Base-by-base conservation (phyloP, 92 coral and sea anemone species). In the Porites rus region DNA sequence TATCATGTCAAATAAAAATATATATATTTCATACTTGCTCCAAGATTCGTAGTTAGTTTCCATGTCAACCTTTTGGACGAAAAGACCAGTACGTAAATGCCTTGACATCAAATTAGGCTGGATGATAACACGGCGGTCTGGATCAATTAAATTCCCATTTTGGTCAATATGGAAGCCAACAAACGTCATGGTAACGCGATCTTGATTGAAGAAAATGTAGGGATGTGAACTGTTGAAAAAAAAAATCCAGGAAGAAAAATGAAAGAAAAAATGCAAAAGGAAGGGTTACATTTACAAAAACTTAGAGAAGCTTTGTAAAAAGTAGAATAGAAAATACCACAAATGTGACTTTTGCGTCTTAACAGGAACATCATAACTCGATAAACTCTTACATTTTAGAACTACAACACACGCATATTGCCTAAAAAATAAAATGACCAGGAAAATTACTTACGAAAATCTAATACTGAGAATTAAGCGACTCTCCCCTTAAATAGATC, bases 141-240 rank as follows among this genome's bases (percentile, higher is more conserved):
- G 93, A 74, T 93, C 94, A 58, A 95, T 87, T 38, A 95, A 83
- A 78, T 95, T 94, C 22, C 98, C 96, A 74, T 92, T 78, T 25
- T 5, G 76, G 83, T 92, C 96, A 76, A 95, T 87, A 72, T 91
- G 95, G 76, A 95, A 95, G 28, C 98, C 98, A 51, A 95, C 87
- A 68, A 95, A 95, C 14, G 98, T 95, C 94, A 95, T 93, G 53
- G 95, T 93, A 76, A 73, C 66, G 72, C 87, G 94, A 86, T 95
- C 96, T 38, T 91, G 94, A 84, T 95, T 95, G 78, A 95, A 95
- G 92, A 95, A 95, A 17, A 95, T 88, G 87, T 95, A 96, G 20
- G 98, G 98, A 58, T 96, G 98, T 14, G 98, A 90, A 65, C 98
- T 95, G 90, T 16, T 28, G 3, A 28, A 28, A 28, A 28, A 1